Base-by-base conservation (phyloP, 2,797 vertebrate genomes). In the Neosalanx taihuensis region DNA sequence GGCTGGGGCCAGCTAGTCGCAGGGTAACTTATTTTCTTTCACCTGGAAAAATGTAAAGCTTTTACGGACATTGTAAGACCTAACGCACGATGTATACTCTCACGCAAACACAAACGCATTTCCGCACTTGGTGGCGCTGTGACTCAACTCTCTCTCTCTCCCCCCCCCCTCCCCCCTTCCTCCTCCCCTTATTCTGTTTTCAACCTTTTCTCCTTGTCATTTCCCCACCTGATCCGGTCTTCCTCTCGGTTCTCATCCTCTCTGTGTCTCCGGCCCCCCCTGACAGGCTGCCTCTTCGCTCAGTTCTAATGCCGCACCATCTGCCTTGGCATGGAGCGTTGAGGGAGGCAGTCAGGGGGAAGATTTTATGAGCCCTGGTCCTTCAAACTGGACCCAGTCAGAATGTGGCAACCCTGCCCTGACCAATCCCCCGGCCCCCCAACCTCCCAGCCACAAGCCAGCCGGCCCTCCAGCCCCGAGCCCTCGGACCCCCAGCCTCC, bases 71-170 rank as follows among this genome's bases (percentile, higher is more conserved):
- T 35, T 35, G 5, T 35, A 35, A 35, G 6, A 35, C 35, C 35
- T 35, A 35, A 35, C 33, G 6, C 33, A 35, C 33, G 33, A 35
- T 35, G 5, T 35, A 35, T 6, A 6, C 33, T 5, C 33, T 35
- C n/a, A n/a, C 30, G 18, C 69, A 33, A 41, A 57, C 66, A 53
- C 72, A 49, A 20, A 29, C 66, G 37, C 66, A 56, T 13, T n/a
- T n/a, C 59, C 59, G 73, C 92, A 91, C 89, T 81, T 87, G 90
- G 90, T 86, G 91, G 90, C 83, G 85, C 90, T 90, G 79, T 86
- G 73, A 82, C 83, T 86, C 90, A 90, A 85, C 72, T 9, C 72
- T 7, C 83, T 20, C 58, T 78, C 69, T 23, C 62, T 76, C 79
- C 84, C 70, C 79, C 75, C 37, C 67, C 64, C 35, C 49, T 78